Evolutionary conservation across 2,888 invertebrate genomes (phyloP), one percentile per base, ranked within the genome.

Genomic region (Keiferia lycopersicella): DNA sequence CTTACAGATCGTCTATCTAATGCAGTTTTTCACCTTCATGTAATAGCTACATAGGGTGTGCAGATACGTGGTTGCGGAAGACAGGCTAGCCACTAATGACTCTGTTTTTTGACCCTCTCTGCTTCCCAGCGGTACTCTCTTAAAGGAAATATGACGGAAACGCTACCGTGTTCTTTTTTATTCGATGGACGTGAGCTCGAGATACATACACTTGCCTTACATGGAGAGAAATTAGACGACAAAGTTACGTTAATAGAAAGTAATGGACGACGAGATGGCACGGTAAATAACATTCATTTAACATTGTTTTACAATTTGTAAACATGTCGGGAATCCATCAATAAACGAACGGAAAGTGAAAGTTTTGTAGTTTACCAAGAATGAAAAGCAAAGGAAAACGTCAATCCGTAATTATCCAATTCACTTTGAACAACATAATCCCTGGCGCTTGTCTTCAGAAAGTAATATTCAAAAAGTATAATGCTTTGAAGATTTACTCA

Each of bases 401-500:
- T 30, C 26, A 50, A 30, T n/a, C 18, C 45, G n/a, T 50, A 50
- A 61, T 50, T 50, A 50, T 26, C 60, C 60, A 60, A 60, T 45
- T 45, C n/a, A 26, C 20, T 22, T 26, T 60, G 26, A 60, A 61
- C 61, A 50, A 61, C 45, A 50, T 61, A 61, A 61, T 61, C 34
- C 18, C 22, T 41, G 14, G 30, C 61, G 26, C 41, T 30, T 50
- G 34, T 41, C n/a, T 61, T n/a, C 61, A 30, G 16, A 60, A 60
- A 60, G 61, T 34, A 61, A 50, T 61, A 61, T 48, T 61, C 48
- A 61, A 50, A 50, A 34, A 61, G 34, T 50, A 45, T 45, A 61
- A 41, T 59, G 68, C 67, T 70, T 20, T 68, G 65, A 74, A 26
- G 69, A 73, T 75, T 76, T 68, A 69, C 72, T 76, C 69, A 69